Evolutionary conservation across 2,797 vertebrate species (phyloP).

Genomic region (Triplophysa yarkandensis): DNA sequence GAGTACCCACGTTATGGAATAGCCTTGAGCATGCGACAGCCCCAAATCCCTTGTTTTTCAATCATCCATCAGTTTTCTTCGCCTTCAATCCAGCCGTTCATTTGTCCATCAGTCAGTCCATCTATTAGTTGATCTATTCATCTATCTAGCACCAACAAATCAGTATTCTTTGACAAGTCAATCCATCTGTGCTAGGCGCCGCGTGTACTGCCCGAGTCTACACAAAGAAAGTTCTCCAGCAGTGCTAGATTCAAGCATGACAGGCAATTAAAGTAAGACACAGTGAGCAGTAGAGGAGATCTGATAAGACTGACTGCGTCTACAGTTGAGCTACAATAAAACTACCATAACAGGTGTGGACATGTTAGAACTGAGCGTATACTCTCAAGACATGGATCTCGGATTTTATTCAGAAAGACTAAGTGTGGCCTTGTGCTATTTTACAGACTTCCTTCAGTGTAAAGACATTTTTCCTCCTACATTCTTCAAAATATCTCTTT

Average conservation of each 20-base stretch:
- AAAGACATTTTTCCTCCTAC: not conserved
- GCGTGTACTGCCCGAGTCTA: conserved; percentile 39
- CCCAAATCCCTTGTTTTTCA: conserved; percentile 34
- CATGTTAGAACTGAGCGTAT: conserved; percentile 41
- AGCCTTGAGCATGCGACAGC: conserved; percentile 21
- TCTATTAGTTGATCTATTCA: conserved; percentile 50
- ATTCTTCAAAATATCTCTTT: no score
- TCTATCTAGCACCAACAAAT: conserved; percentile 47
- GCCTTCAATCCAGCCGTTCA: conserved; percentile 40
- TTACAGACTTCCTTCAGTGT: not conserved
- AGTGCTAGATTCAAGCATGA: conserved; percentile 44
- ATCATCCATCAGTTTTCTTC: conserved; percentile 36
- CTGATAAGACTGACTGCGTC: conserved; percentile 44
- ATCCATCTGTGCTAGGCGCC: conserved; percentile 49
- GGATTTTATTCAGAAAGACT: conserved; percentile 6
- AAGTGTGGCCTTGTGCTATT: not conserved
- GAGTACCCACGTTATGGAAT: conserved; percentile 12
- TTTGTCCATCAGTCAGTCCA: conserved; percentile 47
- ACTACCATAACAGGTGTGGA: conserved; percentile 33
- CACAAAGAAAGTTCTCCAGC: conserved; percentile 46
- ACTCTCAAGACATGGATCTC: conserved; percentile 9
- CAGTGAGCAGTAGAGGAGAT: conserved; percentile 38
- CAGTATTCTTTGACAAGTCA: conserved; percentile 50
- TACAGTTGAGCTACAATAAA: conserved; percentile 35
- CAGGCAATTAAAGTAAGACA: conserved; percentile 54